Conservation (phyloP, 2,797 vertebrate genomes). For the Schizopygopsis malacanthus region DNA sequence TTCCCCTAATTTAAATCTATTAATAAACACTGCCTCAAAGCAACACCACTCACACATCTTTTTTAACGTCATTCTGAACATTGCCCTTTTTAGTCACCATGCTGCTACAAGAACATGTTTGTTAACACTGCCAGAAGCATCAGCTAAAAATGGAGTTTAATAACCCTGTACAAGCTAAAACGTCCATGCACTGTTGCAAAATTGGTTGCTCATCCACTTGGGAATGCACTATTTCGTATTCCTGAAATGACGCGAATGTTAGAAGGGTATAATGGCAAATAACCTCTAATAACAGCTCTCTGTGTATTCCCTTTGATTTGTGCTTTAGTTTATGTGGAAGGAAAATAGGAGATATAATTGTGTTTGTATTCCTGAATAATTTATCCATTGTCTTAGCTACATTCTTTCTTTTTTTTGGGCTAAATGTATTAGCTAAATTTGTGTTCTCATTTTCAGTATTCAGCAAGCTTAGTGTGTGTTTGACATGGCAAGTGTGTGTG, state of each 20-base stretch:
- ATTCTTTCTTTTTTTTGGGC: neutral
- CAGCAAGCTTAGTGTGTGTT: neutral
- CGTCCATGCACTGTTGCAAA: constrained; percentile 1
- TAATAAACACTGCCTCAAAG: constrained; percentile 50
- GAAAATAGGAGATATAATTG: neutral
- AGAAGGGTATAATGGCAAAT: constrained; percentile 2
- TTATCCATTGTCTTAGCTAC: neutral
- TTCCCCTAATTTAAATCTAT: constrained; percentile 52
- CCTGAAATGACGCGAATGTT: constrained; percentile 6
- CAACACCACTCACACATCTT: constrained; percentile 38
- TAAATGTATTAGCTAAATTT: constrained; percentile 19
- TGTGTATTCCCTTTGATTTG: neutral
- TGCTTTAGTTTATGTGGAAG: neutral
- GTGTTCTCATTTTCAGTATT: neutral
- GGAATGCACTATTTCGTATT: constrained; percentile 28
- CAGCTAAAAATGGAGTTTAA: constrained; percentile 58
- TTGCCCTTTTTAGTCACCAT: constrained; percentile 57
- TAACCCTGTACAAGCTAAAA: constrained; percentile 54
- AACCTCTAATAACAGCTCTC: neutral
- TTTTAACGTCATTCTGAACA: constrained; percentile 51
- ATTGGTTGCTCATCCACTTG: constrained; percentile 27
- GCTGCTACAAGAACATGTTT: constrained; percentile 43
- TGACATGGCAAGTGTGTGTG: neutral
- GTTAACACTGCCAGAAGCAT: constrained; percentile 47
- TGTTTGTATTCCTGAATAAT: constrained; percentile 7